Conservation (phyloP, 2,113 vertebrate genomes). For the Muntiacus muntjak region DNA sequence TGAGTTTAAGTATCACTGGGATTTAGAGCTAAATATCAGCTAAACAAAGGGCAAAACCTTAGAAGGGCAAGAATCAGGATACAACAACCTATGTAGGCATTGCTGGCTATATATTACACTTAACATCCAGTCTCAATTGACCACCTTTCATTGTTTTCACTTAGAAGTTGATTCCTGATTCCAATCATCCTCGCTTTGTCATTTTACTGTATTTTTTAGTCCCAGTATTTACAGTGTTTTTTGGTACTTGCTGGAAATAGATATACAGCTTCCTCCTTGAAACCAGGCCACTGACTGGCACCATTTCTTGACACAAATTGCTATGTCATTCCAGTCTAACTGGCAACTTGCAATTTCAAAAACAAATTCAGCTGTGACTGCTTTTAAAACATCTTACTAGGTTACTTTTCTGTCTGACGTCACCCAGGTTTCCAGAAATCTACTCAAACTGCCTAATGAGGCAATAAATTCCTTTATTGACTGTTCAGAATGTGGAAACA, state of each 20-base stretch:
- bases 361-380: conserved; percentile 34
- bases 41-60: background rate
- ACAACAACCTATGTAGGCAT: rapidly evolving
- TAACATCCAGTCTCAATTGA: background rate
- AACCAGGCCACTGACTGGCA: background rate
- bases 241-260: conserved; percentile 4
- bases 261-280: background rate
- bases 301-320: background rate
- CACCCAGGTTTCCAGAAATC: conserved; percentile 70
- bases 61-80: background rate
- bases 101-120: too few relatives aligned
- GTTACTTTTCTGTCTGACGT: conserved; percentile 66
- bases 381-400: conserved; percentile 55
- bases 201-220: background rate
- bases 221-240: background rate
- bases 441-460: conserved; percentile 73
- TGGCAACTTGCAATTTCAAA: conserved; percentile 42
- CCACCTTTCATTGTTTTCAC: background rate
- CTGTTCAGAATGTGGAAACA: conserved; percentile 73
- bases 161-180: background rate
- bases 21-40: background rate
- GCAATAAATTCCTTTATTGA: conserved; percentile 74
- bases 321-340: background rate
- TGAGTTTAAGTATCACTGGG: background rate
- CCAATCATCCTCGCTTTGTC: background rate